Evolutionary conservation across 1,140 invertebrate genomes (phyloP).

Genomic region (Drosophila neocordata): DNA sequence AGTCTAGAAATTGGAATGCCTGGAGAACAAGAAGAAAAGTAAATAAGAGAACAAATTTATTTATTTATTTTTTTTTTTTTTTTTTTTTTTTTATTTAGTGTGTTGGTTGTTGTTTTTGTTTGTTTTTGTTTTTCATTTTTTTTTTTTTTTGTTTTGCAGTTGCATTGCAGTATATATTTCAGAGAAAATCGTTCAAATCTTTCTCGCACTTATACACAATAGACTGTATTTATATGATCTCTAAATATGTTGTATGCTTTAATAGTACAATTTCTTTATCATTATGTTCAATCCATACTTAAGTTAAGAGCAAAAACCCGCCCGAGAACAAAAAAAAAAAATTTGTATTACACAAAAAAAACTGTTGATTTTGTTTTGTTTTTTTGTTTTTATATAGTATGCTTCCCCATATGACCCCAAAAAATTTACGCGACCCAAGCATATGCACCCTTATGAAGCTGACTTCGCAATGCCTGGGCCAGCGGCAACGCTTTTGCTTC

Average conservation of each 20-base stretch:
- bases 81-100: neutral
- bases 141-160: neutral
- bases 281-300: constrained; percentile 7
- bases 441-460: constrained; percentile 4
- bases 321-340: constrained; percentile 46
- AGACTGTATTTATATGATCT: constrained; percentile 10
- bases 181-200: constrained; percentile 9
- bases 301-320: constrained; percentile 24
- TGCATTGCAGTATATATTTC: constrained; percentile 7
- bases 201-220: constrained; percentile 3
- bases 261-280: constrained; percentile 8
- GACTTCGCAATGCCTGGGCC: constrained; percentile 3
- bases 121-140: neutral
- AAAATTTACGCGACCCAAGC: constrained; percentile 1
- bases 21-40: neutral
- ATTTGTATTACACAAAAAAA: constrained; percentile 14
- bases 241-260: constrained; percentile 10
- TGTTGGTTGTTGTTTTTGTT: constrained; percentile 12
- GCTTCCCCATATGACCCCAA: constrained; percentile 5
- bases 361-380: constrained; percentile 16
- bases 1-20: too few species aligned
- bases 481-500: neutral
- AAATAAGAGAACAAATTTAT: constrained; percentile 21
- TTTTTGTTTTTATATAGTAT: constrained; percentile 15
- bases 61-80: constrained; percentile 9